phyloP scores from a whole-genome alignment of 2,113 vertebrate species.

The Ailurus styani region DNA sequence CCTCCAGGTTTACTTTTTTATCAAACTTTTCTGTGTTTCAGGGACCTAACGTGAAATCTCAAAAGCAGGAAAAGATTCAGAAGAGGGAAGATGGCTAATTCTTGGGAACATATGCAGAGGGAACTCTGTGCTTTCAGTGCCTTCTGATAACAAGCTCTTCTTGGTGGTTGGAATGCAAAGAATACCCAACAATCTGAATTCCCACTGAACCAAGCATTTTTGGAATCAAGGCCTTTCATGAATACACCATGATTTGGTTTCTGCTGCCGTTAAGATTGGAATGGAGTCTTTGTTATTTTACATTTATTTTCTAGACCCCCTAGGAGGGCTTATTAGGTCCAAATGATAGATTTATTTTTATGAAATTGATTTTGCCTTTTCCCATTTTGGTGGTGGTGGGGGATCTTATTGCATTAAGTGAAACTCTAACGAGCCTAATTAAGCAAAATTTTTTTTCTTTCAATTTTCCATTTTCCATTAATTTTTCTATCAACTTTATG shows the following conservation, averaged over 20 bases:
- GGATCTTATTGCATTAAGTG: neutral
- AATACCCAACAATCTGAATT: slow-evolving; percentile 44
- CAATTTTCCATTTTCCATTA: neutral
- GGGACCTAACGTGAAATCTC: neutral
- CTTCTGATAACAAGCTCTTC: slow-evolving; percentile 8
- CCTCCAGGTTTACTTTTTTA: neutral
- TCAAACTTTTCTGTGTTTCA: neutral
- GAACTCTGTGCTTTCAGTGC: neutral
- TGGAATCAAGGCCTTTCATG: slow-evolving; percentile 57
- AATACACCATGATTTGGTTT: slow-evolving; percentile 55
- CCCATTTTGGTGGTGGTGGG: neutral
- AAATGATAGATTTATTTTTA: slow-evolving; percentile 8
- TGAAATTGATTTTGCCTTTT: slow-evolving; percentile 3
- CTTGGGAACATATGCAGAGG: neutral
- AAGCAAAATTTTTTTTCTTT: neutral
- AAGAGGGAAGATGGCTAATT: neutral
- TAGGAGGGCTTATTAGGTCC: neutral
- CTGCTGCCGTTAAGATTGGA: slow-evolving; percentile 51
- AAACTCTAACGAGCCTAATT: neutral
- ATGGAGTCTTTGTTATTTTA: slow-evolving; percentile 53
- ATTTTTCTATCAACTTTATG: neutral
- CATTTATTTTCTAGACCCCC: slow-evolving; percentile 29
- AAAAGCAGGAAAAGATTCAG: slow-evolving; percentile 25
- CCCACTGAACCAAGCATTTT: slow-evolving; percentile 53
- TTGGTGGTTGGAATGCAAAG: slow-evolving; percentile 34